phyloP scores from a whole-genome alignment of 1,140 invertebrate genomes.

The Lamellibrachia luymesi region DNA sequence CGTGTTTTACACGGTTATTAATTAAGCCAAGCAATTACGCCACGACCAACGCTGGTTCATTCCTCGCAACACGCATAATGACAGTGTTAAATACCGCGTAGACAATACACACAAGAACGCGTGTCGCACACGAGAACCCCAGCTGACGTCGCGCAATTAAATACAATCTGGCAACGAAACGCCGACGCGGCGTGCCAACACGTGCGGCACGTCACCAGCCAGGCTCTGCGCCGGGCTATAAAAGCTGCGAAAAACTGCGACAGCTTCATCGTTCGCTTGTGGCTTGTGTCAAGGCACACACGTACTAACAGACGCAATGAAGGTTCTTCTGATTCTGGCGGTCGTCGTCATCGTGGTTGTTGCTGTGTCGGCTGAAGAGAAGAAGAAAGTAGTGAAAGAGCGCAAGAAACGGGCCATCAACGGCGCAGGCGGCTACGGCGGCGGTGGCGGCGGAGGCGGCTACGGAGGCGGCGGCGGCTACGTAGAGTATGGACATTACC shows the following conservation, averaged over 20 bases:
- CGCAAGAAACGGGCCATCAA: not conserved
- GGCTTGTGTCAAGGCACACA: not conserved
- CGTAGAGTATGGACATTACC: not conserved
- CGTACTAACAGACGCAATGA: not conserved
- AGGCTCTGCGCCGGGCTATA: not conserved
- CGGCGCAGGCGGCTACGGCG: too few species aligned
- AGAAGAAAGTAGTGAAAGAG: not conserved
- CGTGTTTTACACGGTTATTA: not conserved
- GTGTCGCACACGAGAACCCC: not conserved
- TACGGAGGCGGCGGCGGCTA: not conserved
- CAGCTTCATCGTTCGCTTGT: not conserved
- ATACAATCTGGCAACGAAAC: not conserved
- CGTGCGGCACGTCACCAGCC: not conserved
- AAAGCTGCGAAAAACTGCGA: not conserved
- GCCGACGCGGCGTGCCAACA: not conserved
- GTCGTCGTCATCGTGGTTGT: not conserved
- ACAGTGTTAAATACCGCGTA: not conserved
- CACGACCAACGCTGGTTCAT: not conserved
- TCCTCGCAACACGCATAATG: not conserved
- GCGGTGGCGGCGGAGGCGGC: too few species aligned
- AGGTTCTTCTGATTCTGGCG: not conserved
- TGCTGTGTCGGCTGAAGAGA: not conserved
- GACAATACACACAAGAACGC: not conserved
- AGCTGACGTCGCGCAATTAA: not conserved
- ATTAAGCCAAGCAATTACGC: not conserved